Evolutionary conservation across 2,888 invertebrate species (phyloP).

Genomic region (Embidobia sp.): DNA sequence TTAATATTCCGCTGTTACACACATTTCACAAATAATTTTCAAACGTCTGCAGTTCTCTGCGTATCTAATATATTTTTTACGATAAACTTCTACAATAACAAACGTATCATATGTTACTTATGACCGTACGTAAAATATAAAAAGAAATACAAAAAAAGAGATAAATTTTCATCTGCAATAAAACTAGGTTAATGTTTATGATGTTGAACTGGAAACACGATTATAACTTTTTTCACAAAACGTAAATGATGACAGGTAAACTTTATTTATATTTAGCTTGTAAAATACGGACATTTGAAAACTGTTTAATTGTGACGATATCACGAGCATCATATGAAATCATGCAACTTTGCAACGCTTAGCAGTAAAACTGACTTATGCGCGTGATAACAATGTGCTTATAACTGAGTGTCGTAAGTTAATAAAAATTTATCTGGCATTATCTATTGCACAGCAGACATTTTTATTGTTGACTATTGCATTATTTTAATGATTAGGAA

Average conservation of each 20-base stretch:
- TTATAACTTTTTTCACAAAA: not conserved
- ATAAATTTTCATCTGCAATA: too few species aligned
- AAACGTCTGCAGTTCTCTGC: too few species aligned
- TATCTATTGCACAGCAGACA: constrained; percentile 13
- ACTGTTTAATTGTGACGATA: constrained; percentile 1
- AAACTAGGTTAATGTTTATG: too few species aligned
- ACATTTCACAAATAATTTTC: too few species aligned
- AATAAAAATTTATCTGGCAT: constrained; percentile 16
- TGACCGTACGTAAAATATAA: too few species aligned
- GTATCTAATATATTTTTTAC: too few species aligned
- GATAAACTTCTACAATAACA: too few species aligned
- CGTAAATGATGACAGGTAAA: not conserved
- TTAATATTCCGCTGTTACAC: too few species aligned
- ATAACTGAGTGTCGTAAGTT: constrained; percentile 1
- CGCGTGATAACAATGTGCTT: constrained; percentile 24
- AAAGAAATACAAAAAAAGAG: too few species aligned
- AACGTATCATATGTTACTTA: too few species aligned
- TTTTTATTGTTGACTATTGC: constrained; percentile 23
- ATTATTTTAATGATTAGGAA: too few species aligned
- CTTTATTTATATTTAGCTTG: constrained; percentile 1
- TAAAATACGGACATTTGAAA: constrained; percentile 4
- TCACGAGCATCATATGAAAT: constrained; percentile 9
- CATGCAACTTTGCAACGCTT: constrained; percentile 11
- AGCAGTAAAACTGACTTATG: constrained; percentile 21
- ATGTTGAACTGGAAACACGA: too few species aligned